A percentile compares a stretch with the other conserved stretches of the same genome.
These are phyloP conservation scores for Cabera pusaria DNA, from an alignment of 2,888 invertebrate species.

Conservation along the genomic window DNA sequence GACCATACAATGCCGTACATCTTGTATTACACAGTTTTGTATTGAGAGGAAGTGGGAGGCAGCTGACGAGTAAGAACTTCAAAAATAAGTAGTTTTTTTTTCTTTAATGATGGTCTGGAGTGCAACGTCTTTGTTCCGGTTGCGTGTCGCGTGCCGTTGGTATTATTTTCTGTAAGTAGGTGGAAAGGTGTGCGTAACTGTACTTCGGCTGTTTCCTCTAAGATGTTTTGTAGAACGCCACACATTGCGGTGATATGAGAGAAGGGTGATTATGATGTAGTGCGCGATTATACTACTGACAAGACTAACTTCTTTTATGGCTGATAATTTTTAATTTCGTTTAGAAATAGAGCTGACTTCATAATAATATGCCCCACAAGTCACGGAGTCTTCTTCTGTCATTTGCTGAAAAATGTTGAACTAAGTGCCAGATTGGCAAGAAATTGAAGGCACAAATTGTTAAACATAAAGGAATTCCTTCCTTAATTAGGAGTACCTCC, in stretches of 20 bases:
- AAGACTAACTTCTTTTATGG: too few relatives aligned
- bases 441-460: too few relatives aligned
- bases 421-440: too few relatives aligned
- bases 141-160: slow-evolving; percentile 73
- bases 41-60: slow-evolving; percentile 78
- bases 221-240: slow-evolving; percentile 57
- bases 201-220: slow-evolving; percentile 53
- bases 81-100: slow-evolving; percentile 57
- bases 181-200: slow-evolving; percentile 76
- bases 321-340: too few relatives aligned
- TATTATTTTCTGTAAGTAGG: slow-evolving; percentile 63
- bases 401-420: too few relatives aligned
- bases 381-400: too few relatives aligned
- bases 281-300: slow-evolving; percentile 4
- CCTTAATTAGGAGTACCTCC: too few relatives aligned
- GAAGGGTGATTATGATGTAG: slow-evolving; percentile 36
- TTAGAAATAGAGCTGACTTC: too few relatives aligned
- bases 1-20: slow-evolving; percentile 68
- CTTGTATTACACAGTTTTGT: slow-evolving; percentile 79
- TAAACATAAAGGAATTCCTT: too few relatives aligned
- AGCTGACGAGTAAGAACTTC: slow-evolving; percentile 53
- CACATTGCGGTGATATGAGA: slow-evolving; percentile 32
- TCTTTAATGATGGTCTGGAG: slow-evolving; percentile 79
- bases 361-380: too few relatives aligned
- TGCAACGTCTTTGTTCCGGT: slow-evolving; percentile 71